phyloP scores from a whole-genome alignment of 2,113 vertebrate species.

The Rattus rattus region DNA sequence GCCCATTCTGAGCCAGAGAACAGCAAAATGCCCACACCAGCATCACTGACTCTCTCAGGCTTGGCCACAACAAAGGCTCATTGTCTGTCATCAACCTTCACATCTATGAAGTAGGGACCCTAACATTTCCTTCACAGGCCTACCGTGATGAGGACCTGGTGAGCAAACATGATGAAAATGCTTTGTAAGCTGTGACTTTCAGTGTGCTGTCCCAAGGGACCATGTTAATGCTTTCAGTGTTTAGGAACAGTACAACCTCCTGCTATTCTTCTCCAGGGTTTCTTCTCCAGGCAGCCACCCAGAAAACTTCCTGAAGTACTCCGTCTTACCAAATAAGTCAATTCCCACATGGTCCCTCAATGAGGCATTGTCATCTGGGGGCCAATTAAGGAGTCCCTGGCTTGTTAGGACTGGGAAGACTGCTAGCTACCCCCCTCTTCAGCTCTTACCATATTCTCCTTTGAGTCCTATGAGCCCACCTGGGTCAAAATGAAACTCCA shows the following conservation, averaged over 20 bases:
- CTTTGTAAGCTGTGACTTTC: not conserved
- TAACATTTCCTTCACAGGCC: not conserved
- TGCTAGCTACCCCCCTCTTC: not conserved
- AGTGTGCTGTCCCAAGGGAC: not conserved
- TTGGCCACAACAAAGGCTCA: not conserved
- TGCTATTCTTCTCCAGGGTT: not conserved
- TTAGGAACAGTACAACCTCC: not conserved
- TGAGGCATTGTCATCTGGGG: not conserved
- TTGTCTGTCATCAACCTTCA: too few relatives aligned
- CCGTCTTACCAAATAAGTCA: not conserved
- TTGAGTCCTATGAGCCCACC: too few relatives aligned
- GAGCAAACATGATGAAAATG: not conserved
- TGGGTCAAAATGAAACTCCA: not conserved
- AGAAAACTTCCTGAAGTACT: not conserved
- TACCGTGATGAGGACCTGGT: not conserved
- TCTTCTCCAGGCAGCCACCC: not conserved
- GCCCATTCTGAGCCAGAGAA: not conserved
- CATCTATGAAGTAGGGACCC: not conserved
- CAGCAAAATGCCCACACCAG: not conserved
- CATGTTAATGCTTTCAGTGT: not conserved
- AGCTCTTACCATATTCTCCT: not conserved
- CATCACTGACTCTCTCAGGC: not conserved
- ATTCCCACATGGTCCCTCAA: not conserved
- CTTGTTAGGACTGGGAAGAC: not conserved
- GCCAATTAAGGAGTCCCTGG: not conserved